These are phyloP conservation scores for Cataglyphis albicans DNA, from an alignment of 2,888 invertebrate species.

Conservation along the genomic window DNA sequence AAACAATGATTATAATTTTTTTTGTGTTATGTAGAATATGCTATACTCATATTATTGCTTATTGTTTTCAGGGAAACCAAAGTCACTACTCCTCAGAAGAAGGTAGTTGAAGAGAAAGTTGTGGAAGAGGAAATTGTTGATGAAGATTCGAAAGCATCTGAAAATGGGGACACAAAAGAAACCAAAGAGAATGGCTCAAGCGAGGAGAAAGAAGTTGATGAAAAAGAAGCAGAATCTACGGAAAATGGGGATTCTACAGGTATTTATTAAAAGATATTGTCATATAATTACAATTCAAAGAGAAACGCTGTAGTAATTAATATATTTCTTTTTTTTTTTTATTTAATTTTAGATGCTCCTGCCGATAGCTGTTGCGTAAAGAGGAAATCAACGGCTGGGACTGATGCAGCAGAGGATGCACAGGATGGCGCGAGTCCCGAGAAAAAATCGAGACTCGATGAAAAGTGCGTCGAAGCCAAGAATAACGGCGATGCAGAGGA, in stretches of 20 bases:
- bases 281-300: background rate
- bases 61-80: slow-evolving; percentile 81
- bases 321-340: slow-evolving; percentile 11
- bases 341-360: slow-evolving; percentile 76
- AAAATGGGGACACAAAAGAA: slow-evolving; percentile 84
- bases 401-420: slow-evolving; percentile 80
- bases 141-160: slow-evolving; percentile 85
- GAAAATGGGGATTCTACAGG: slow-evolving; percentile 86
- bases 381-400: slow-evolving; percentile 89
- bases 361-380: slow-evolving; percentile 87
- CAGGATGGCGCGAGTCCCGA: slow-evolving; percentile 90
- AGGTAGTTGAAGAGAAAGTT: slow-evolving; percentile 84
- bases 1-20: too few relatives aligned
- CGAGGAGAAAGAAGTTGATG: slow-evolving; percentile 85
- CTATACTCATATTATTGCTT: background rate
- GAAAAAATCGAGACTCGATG: slow-evolving; percentile 91
- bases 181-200: slow-evolving; percentile 85
- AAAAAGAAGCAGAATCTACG: slow-evolving; percentile 85
- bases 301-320: background rate
- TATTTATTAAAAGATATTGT: slow-evolving; percentile 62
- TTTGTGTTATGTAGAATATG: background rate
- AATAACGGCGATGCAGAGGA: slow-evolving; percentile 86
- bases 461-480: slow-evolving; percentile 88
- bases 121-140: slow-evolving; percentile 82
- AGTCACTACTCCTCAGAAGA: slow-evolving; percentile 86